phyloP scores from a whole-genome alignment of 2,113 vertebrate species.

The Fukomys damarensis region DNA sequence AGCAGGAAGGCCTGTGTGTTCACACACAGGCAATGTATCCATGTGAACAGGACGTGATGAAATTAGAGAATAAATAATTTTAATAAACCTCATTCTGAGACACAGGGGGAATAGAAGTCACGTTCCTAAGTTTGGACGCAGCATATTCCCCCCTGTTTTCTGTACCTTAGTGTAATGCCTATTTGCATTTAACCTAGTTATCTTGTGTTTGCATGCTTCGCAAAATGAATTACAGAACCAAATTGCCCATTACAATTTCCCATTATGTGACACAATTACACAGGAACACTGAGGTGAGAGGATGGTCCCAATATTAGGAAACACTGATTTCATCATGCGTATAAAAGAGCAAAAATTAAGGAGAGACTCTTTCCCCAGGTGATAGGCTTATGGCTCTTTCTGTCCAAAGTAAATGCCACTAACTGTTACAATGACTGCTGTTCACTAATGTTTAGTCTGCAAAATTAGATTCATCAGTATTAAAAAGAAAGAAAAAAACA shows the following conservation, averaged over 20 bases:
- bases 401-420: constrained; percentile 40
- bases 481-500: neutral
- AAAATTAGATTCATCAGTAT: constrained; percentile 33
- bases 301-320: constrained; percentile 67
- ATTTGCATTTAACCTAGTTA: constrained; percentile 79
- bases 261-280: constrained; percentile 71
- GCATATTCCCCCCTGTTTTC: constrained; percentile 64
- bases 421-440: neutral
- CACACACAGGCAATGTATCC: neutral
- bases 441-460: neutral
- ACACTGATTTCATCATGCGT: constrained; percentile 58
- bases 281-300: constrained; percentile 52
- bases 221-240: constrained; percentile 79
- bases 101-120: constrained; percentile 62
- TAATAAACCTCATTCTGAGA: constrained; percentile 70
- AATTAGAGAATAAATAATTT: constrained; percentile 77
- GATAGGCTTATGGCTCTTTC: constrained; percentile 39
- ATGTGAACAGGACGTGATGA: neutral
- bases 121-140: constrained; percentile 62
- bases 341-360: constrained; percentile 69
- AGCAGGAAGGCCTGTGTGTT: neutral
- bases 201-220: constrained; percentile 75
- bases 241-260: constrained; percentile 71
- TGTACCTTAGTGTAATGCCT: constrained; percentile 54
- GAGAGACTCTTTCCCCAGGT: constrained; percentile 21